Base-by-base conservation (phyloP, 2,888 invertebrate genomes). In the Drosophila ustulata region DNA sequence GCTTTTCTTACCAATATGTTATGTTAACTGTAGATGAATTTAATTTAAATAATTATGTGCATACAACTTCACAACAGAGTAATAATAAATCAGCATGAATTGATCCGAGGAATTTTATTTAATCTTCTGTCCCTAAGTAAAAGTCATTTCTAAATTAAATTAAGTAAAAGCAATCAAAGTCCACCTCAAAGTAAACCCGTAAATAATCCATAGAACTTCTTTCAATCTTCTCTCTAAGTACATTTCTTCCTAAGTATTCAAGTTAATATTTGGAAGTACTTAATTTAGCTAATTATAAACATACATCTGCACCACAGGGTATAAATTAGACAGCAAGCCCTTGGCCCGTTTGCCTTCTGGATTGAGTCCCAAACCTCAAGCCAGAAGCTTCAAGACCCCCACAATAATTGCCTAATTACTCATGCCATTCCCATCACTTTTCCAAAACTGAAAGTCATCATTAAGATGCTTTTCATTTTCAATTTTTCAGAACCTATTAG, bases 401-500 rank as follows among this genome's bases (percentile, higher is more conserved):
- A 30, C 28, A 52, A 23, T 28, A 4, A 23, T 7, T 53, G 32
- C 28, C 43, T 53, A 59, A 59, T 71, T 63, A 43, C 9, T 39
- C 13, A 6, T 18, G 34, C 0, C 66, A 39, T 65, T 53, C 37
- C 25, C 34, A 58, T 28, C 71, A 65, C 6, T 58, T 47, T 51
- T 18, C 30, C 50, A 66, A 71, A 86, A 70, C 66, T 55, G 71
- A 81, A 70, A 81, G 84, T 71, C 75, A 82, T 71, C 34, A 32
- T 49, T 47, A 9, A 39, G 43, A 50, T 1, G 71, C 80, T 82
- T 84, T 75, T 69, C 82, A 78, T 73, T 82, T 78, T 46, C 47
- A 63, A 66, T 66, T 55, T 55, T 46, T 39, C 30, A 69, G 58
- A 71, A 70, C 50, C 46, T 39, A 58, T 57, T 64, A 46, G 51